These are phyloP conservation scores for Astreopora myriophthalma DNA, from an alignment of 64 coral and sea anemone species.

Conservation along the genomic window DNA sequence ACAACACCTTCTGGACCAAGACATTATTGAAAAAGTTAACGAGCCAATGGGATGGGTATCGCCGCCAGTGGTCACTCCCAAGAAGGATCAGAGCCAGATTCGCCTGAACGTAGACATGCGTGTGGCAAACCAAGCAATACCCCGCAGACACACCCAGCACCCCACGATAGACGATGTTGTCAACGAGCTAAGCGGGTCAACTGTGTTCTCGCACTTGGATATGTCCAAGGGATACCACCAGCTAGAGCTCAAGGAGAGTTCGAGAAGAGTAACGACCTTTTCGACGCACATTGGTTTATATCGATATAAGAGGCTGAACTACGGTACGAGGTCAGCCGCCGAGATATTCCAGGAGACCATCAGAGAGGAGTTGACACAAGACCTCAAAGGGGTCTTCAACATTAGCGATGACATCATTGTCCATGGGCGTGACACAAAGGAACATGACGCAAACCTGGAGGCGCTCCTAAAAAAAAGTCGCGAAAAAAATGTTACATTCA, in stretches of 20 bases:
- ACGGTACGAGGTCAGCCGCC: conserved; percentile 30
- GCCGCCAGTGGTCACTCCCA: not conserved
- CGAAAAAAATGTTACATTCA: conserved; percentile 14
- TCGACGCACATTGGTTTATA: conserved; percentile 32
- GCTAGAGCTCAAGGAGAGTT: conserved; percentile 8
- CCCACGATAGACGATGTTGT: not conserved
- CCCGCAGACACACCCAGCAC: not conserved
- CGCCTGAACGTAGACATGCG: conserved; percentile 10
- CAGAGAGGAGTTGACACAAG: conserved; percentile 20
- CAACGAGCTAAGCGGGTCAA: conserved; percentile 5
- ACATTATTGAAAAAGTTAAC: too few species aligned
- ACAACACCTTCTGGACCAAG: too few species aligned
- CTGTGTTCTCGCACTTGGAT: not conserved
- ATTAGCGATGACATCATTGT: conserved; percentile 58
- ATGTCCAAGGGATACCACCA: conserved; percentile 43
- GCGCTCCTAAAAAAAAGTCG: conserved; percentile 14
- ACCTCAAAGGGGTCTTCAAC: conserved; percentile 8
- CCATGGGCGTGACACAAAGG: not conserved
- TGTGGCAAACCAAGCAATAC: not conserved
- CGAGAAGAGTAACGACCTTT: conserved; percentile 57
- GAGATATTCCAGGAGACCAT: conserved; percentile 57
- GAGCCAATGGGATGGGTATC: too few species aligned
- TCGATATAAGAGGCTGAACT: conserved; percentile 46
- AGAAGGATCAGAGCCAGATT: conserved; percentile 10
- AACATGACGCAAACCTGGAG: conserved; percentile 15